Evolutionary conservation across 2,888 invertebrate species (phyloP).

Genomic region (Zygothrica quintamaculata): DNA sequence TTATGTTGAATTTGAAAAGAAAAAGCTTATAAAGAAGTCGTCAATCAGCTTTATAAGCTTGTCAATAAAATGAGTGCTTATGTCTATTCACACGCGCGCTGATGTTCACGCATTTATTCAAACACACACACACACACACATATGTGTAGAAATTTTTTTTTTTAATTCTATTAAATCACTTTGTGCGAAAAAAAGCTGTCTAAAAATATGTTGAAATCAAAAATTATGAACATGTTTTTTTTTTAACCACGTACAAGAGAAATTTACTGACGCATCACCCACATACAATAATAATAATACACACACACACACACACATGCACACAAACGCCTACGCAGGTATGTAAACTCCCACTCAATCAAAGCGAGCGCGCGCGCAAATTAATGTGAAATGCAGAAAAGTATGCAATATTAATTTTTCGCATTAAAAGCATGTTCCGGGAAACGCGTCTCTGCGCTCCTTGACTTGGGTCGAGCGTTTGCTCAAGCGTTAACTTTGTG

Average conservation of each 20-base stretch:
- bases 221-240: conserved; percentile 26
- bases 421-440: conserved; percentile 32
- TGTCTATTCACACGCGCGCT: too few species aligned
- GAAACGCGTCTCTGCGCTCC: background rate
- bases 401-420: conserved; percentile 60
- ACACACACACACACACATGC: conserved; percentile 1
- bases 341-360: too few species aligned
- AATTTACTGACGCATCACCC: background rate
- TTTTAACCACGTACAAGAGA: conserved; percentile 11
- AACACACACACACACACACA: background rate
- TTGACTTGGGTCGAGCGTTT: background rate
- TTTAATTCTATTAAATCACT: conserved; percentile 1
- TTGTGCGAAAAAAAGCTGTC: conserved; percentile 17
- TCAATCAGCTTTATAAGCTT: too few species aligned
- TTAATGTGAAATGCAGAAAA: conserved; percentile 40
- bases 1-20: too few species aligned
- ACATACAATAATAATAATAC: background rate
- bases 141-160: background rate
- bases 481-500: background rate
- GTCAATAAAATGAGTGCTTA: too few species aligned
- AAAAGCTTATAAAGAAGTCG: too few species aligned
- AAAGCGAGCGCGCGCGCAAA: conserved; percentile 22
- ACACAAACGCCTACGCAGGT: conserved; percentile 6
- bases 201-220: conserved; percentile 38
- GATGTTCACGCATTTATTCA: too few species aligned